Conservation (phyloP, 2,113 vertebrate genomes). For the Oostethus manadensis region DNA sequence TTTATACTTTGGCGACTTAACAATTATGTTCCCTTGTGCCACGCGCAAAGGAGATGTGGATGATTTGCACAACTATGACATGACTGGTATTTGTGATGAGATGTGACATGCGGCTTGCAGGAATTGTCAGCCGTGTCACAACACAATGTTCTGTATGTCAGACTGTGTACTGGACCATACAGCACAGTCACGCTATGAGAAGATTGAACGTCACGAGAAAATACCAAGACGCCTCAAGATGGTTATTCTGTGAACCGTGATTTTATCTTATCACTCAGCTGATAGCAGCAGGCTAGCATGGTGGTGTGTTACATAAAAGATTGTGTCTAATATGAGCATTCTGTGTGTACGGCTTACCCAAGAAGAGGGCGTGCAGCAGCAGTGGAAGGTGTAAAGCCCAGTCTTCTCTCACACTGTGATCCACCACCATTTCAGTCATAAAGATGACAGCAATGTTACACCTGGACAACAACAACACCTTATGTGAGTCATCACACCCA, state of each 20-base stretch:
- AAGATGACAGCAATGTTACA: slow-evolving; percentile 98
- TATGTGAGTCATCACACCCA: too few species aligned
- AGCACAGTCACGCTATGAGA: slow-evolving; percentile 6
- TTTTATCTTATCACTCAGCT: slow-evolving; percentile 2
- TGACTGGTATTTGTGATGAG: slow-evolving; percentile 9
- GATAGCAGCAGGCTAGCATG: too few species aligned
- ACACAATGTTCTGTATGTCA: slow-evolving; percentile 1
- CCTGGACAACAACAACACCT: slow-evolving; percentile 56
- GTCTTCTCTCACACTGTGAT: slow-evolving; percentile 96
- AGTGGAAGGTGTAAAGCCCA: slow-evolving; percentile 95
- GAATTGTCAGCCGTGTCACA: slow-evolving; percentile 10
- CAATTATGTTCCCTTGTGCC: too few species aligned
- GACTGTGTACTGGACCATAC: slow-evolving; percentile 21
- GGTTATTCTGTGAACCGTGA: not conserved
- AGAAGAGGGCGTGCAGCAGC: slow-evolving; percentile 90
- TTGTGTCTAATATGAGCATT: slow-evolving; percentile 4
- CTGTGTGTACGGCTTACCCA: slow-evolving; percentile 79
- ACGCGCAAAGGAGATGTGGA: too few species aligned
- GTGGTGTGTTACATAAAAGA: not conserved
- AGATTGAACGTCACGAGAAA: slow-evolving; percentile 20
- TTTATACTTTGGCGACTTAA: too few species aligned
- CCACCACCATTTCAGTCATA: slow-evolving; percentile 98
- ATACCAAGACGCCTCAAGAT: slow-evolving; percentile 5
- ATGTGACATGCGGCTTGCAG: slow-evolving; percentile 9
- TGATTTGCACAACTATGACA: slow-evolving; percentile 7